Evolutionary conservation across 2,113 vertebrate genomes (phyloP), one percentile per base, ranked within the genome.

Genomic region (Austrofundulus limnaeus): DNA sequence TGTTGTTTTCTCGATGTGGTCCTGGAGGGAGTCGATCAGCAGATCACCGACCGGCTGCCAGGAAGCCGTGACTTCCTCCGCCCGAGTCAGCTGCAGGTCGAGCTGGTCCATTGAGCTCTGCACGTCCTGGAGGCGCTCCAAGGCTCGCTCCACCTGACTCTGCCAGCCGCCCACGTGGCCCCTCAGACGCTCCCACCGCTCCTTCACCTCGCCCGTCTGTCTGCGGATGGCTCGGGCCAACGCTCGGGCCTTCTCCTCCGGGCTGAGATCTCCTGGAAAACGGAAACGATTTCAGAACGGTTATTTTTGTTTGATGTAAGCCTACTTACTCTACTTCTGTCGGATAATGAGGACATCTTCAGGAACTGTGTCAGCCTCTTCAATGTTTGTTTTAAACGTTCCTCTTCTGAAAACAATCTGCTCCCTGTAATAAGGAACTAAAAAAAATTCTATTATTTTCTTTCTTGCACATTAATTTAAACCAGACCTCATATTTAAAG

Each of bases 21-120:
- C 96, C 85, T 96, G 95, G 69, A 98, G 92, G 0, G 95, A 94
- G 88, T 98, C 95, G 17, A 97, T 95, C 15, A 98, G 94, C 61
- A 97, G 87, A 75, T 99, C 97, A 48, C 95, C 96, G 48, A 98
- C 94, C 0, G 95, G 94, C 87, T 96, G 95, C 97, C 95, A 98
- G 57, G 82, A 85, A 1, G 86, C 91, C 39, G 92, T 91, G 82
- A 93, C 87, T 0, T 94, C 94, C 86, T 98, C 95, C 0, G 94
- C 94, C 48, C 89, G 92, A 61, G 93, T 94, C 78, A 99, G 83
- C 67, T 92, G 93, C 43, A 93, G 92, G 43, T 97, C 96, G 0
- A 98, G 92, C 70, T 95, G 95, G 75, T 97, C 96, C 95, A 98
- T 96, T 48, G 94, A 92, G 76, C 93, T 95, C 88, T 97, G 96